phyloP scores from a whole-genome alignment of 2,113 vertebrate genomes.

The Typhlomys cinereus region DNA sequence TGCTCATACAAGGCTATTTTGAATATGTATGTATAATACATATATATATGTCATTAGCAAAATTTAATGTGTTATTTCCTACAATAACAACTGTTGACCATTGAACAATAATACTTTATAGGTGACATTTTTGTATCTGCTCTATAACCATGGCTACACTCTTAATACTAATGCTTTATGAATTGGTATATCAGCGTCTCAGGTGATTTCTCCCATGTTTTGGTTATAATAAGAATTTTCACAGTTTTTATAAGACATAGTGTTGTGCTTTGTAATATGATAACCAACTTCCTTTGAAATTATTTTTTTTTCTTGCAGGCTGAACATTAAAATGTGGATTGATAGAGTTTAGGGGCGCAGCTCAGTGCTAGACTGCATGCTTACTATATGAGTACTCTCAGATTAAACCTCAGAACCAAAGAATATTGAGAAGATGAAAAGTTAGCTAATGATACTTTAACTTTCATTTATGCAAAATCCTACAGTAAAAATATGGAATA shows the following conservation, averaged over 20 bases:
- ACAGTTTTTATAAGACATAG: background rate
- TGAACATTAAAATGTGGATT: conserved; percentile 18
- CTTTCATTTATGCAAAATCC: background rate
- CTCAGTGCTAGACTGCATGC: background rate
- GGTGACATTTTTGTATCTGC: background rate
- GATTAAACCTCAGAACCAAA: background rate
- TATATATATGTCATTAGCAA: background rate
- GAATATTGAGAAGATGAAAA: background rate
- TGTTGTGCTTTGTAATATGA: background rate
- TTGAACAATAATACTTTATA: background rate
- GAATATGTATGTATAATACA: background rate
- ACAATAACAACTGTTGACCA: background rate
- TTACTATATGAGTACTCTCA: background rate
- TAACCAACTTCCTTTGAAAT: background rate
- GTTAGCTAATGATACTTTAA: background rate
- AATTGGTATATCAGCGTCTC: background rate
- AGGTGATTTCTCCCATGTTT: background rate
- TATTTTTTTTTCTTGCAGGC: background rate
- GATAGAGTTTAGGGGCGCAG: background rate
- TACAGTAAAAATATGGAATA: background rate
- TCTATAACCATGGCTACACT: background rate
- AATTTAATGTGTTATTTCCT: background rate
- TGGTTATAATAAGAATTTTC: background rate
- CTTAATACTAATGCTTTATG: background rate
- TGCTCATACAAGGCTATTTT: background rate